Conservation (phyloP, 2,888 invertebrate genomes). For the Tetranychus truncatus region DNA sequence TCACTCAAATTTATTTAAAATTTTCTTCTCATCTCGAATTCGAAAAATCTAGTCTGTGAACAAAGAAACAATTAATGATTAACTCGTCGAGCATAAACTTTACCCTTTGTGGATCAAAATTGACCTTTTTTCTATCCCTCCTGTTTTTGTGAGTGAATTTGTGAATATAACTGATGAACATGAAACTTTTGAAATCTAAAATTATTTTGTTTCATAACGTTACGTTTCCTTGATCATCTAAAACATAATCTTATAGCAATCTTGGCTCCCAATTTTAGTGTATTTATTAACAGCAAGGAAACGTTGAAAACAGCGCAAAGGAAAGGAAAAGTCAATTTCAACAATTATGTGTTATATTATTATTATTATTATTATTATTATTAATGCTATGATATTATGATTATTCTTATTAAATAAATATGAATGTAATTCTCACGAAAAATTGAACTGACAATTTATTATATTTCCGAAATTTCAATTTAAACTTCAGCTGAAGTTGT, state of each 20-base stretch:
- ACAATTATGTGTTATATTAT: conserved; percentile 1
- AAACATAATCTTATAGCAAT: background rate
- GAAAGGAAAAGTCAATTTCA: background rate
- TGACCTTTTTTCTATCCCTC: background rate
- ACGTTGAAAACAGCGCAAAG: background rate
- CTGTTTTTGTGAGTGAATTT: background rate
- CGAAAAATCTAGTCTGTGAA: background rate
- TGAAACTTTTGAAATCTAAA: background rate
- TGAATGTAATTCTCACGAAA: background rate
- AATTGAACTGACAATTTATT: too few relatives aligned
- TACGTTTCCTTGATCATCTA: background rate
- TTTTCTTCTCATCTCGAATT: background rate
- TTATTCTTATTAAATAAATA: background rate
- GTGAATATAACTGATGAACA: background rate
- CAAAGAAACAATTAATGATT: background rate
- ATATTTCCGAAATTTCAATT: too few relatives aligned
- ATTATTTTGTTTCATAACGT: background rate
- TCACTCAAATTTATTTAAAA: background rate
- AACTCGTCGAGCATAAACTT: background rate
- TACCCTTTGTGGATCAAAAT: background rate
- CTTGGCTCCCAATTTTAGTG: background rate
- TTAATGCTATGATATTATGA: background rate
- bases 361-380: background rate
- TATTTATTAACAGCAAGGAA: background rate
- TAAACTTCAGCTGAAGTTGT: too few relatives aligned